A percentile compares a stretch with the other conserved stretches of the same genome.
Evolutionary conservation across 2,797 vertebrate genomes (phyloP).

Genomic region (Spheniscus humboldti): DNA sequence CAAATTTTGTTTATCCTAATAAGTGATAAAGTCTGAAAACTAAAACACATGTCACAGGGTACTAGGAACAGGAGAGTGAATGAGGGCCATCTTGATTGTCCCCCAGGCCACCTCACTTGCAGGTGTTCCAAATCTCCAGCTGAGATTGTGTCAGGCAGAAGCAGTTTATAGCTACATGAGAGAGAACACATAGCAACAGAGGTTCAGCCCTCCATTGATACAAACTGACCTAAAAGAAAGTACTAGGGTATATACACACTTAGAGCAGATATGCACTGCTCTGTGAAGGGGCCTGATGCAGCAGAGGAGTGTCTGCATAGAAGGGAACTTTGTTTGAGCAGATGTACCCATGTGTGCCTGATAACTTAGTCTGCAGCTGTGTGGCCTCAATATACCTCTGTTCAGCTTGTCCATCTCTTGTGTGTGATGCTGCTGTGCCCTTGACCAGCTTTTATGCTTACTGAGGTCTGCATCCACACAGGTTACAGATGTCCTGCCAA

Average conservation of each 20-base stretch:
- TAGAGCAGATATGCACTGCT: not conserved
- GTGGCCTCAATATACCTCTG: not conserved
- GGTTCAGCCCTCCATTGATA: not conserved
- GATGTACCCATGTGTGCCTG: accelerated
- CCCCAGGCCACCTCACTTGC: not conserved
- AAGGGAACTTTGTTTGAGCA: not conserved
- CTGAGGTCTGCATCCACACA: not conserved
- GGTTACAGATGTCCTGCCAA: not conserved
- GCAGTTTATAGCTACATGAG: not conserved
- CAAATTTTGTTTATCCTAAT: not conserved
- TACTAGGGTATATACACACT: not conserved
- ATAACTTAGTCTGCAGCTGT: not conserved
- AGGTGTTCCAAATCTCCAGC: not conserved
- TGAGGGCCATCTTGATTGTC: not conserved
- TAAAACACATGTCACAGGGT: not conserved
- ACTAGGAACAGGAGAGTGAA: not conserved
- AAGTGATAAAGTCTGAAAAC: not conserved
- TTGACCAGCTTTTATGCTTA: not conserved
- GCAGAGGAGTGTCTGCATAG: not conserved
- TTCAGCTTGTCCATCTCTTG: accelerated
- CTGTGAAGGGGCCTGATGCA: not conserved
- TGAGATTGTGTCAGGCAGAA: not conserved
- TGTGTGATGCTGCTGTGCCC: not conserved
- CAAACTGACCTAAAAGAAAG: not conserved
- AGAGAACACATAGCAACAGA: not conserved